Conservation (phyloP, 2,888 invertebrate species). For the Erebia aethiops region DNA sequence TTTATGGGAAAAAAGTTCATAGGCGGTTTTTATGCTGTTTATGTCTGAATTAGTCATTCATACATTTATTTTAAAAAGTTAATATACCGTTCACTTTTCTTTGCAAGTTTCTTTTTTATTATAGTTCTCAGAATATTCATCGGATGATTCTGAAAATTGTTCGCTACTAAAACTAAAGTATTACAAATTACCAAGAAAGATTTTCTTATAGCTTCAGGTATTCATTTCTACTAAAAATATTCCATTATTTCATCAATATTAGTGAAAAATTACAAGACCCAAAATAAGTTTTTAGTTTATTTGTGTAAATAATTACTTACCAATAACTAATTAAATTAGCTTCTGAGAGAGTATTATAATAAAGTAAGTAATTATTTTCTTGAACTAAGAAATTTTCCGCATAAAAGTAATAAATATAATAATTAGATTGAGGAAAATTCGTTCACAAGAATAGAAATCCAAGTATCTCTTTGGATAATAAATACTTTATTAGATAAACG, state of each 20-base stretch:
- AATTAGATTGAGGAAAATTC: conserved; percentile 9
- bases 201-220: neutral
- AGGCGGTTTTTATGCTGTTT: conserved; percentile 30
- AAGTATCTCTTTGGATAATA: conserved; percentile 11
- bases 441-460: neutral
- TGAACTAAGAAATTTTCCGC: neutral
- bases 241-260: too few species aligned
- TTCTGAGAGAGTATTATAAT: neutral
- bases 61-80: conserved; percentile 19
- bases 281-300: too few species aligned
- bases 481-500: conserved; percentile 5
- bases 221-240: too few species aligned
- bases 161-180: neutral
- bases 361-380: neutral
- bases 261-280: too few species aligned
- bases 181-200: neutral
- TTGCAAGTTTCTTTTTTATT: conserved; percentile 11
- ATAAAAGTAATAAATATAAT: neutral
- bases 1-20: conserved; percentile 34
- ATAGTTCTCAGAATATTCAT: neutral
- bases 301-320: neutral
- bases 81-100: conserved; percentile 12
- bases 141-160: neutral
- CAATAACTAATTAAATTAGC: neutral
- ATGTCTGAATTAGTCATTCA: conserved; percentile 25